phyloP scores from a whole-genome alignment of 2,797 vertebrate genomes.

The Rhynchonycteris naso region DNA sequence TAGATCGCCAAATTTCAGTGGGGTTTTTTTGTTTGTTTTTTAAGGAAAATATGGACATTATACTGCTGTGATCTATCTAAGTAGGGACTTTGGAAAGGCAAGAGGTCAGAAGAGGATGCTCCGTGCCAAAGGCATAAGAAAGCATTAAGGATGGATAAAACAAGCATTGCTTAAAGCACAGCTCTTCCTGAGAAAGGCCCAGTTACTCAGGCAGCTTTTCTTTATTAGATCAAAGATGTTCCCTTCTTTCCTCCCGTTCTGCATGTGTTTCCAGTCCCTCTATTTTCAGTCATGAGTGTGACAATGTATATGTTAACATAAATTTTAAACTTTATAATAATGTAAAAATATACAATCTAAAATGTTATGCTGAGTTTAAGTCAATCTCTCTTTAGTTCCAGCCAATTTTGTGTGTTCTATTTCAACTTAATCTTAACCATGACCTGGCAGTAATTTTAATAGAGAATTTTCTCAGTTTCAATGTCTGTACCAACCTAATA shows the following conservation, averaged over 20 bases:
- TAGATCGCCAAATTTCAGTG: conserved; percentile 12
- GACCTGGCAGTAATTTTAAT: conserved; percentile 51
- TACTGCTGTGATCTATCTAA: not conserved
- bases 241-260: not conserved
- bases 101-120: not conserved
- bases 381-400: conserved; percentile 32
- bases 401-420: conserved; percentile 11
- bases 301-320: conserved; percentile 72
- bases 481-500: not conserved
- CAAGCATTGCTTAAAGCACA: not conserved
- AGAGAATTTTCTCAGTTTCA: conserved; percentile 23
- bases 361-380: conserved; percentile 46
- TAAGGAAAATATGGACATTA: not conserved
- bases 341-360: conserved; percentile 64
- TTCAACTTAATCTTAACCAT: conserved; percentile 14
- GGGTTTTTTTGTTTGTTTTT: too few relatives aligned
- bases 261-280: not conserved
- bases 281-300: conserved; percentile 62
- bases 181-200: not conserved
- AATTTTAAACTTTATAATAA: conserved; percentile 70
- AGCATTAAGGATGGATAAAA: not conserved
- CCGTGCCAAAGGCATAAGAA: not conserved
- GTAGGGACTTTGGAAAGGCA: not conserved
- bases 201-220: not conserved
- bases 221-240: not conserved